Evolutionary conservation across 2,113 vertebrate genomes (phyloP).

Genomic region (Lycaon pictus): DNA sequence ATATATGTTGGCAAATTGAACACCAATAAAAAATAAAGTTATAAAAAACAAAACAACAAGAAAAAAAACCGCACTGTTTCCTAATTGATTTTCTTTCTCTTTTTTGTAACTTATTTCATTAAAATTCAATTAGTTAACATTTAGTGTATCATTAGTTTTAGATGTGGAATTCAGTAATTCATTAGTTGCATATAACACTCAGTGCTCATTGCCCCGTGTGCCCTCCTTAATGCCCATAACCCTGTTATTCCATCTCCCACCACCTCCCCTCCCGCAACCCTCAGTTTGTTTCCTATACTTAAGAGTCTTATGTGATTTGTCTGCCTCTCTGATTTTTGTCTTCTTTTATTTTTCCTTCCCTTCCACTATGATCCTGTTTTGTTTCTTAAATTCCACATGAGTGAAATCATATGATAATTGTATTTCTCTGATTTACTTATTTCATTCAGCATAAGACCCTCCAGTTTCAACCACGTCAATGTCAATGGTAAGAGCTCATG

Average conservation of each 20-base stretch:
- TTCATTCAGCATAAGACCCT: not conserved
- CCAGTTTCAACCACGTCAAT: not conserved
- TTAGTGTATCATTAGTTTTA: not conserved
- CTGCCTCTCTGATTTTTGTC: not conserved
- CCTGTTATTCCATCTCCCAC: not conserved
- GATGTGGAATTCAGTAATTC: not conserved
- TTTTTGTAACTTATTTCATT: not conserved
- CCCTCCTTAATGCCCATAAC: not conserved
- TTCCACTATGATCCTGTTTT: not conserved
- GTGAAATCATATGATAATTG: not conserved
- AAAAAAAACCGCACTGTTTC: too few species aligned
- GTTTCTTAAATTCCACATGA: not conserved
- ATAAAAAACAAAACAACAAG: too few species aligned
- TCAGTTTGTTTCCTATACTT: too few species aligned
- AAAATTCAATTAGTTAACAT: not conserved
- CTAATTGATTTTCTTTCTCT: not conserved
- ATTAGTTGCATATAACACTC: not conserved
- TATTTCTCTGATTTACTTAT: not conserved
- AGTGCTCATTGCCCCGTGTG: not conserved
- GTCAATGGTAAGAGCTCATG: not conserved
- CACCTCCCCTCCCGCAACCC: not conserved
- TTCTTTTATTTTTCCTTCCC: not conserved
- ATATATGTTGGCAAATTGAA: too few species aligned
- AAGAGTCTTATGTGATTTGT: too few species aligned
- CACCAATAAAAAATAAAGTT: too few species aligned